These are phyloP conservation scores for Zaprionus bogoriensis DNA, from an alignment of 2,888 invertebrate genomes.

Conservation along the genomic window DNA sequence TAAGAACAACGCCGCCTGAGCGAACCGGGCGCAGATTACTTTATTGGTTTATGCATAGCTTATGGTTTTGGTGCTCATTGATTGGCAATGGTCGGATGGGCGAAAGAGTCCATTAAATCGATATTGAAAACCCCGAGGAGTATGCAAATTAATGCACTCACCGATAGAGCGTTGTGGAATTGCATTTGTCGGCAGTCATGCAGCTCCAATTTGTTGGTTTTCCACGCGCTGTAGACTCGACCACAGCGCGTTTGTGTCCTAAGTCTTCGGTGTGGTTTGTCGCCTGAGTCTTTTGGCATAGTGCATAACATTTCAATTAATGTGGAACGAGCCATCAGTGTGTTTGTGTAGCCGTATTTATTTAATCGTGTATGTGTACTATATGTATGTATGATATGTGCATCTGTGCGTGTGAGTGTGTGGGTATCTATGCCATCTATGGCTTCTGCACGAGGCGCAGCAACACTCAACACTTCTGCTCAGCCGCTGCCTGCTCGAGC, in stretches of 20 bases:
- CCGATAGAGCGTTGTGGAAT: neutral
- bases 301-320: slow-evolving; percentile 67
- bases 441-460: slow-evolving; percentile 44
- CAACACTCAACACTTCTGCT: neutral
- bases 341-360: too few relatives aligned
- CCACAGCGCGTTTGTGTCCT: slow-evolving; percentile 34
- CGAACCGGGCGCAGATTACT: neutral
- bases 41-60: neutral
- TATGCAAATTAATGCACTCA: slow-evolving; percentile 15
- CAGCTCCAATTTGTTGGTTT: neutral
- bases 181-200: neutral
- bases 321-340: neutral
- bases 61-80: neutral
- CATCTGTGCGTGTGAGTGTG: neutral
- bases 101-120: neutral
- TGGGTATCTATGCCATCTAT: too few relatives aligned
- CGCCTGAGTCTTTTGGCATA: slow-evolving; percentile 49
- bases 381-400: neutral
- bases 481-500: slow-evolving; percentile 2
- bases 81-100: neutral
- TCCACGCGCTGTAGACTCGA: slow-evolving; percentile 6
- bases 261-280: slow-evolving; percentile 55
- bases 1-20: slow-evolving; percentile 14
- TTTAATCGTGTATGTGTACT: too few relatives aligned
- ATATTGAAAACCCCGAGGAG: neutral